These are phyloP conservation scores for Neodiprion virginianus DNA, from an alignment of 1,140 invertebrate species.

Conservation along the genomic window DNA sequence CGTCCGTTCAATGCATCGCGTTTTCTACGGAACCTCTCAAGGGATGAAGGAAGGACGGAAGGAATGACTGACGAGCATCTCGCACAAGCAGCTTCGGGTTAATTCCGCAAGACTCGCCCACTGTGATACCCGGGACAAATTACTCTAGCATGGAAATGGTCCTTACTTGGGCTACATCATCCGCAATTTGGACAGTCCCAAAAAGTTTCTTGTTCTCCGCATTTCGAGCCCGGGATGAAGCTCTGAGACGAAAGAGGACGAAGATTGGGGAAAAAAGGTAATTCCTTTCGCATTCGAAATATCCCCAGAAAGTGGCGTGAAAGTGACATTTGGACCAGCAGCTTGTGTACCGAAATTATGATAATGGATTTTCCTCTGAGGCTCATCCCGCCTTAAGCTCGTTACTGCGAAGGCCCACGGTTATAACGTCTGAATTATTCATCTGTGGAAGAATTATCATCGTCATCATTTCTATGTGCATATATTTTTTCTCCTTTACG, in stretches of 20 bases:
- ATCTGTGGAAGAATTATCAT: neutral
- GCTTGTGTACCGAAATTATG: neutral
- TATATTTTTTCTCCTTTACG: neutral
- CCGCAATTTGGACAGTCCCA: too few relatives aligned
- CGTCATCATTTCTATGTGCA: neutral
- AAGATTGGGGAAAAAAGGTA: neutral
- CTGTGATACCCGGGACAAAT: neutral
- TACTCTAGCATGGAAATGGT: neutral
- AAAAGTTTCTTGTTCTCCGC: too few relatives aligned
- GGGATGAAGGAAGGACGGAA: neutral
- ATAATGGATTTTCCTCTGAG: slow-evolving; percentile 2
- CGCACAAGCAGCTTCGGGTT: neutral
- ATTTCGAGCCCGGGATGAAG: too few relatives aligned
- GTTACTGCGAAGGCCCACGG: neutral
- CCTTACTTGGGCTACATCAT: too few relatives aligned
- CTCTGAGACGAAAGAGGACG: neutral
- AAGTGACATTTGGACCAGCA: slow-evolving; percentile 2
- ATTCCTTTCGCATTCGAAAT: neutral
- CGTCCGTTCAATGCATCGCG: neutral
- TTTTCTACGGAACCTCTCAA: neutral
- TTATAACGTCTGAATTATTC: slow-evolving; percentile 2
- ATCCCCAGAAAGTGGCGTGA: neutral
- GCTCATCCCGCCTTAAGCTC: neutral
- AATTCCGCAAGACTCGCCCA: neutral
- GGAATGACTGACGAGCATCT: slow-evolving; percentile 1